Evolutionary conservation across 2,797 vertebrate genomes (phyloP).

Genomic region (Sitta carolinensis): DNA sequence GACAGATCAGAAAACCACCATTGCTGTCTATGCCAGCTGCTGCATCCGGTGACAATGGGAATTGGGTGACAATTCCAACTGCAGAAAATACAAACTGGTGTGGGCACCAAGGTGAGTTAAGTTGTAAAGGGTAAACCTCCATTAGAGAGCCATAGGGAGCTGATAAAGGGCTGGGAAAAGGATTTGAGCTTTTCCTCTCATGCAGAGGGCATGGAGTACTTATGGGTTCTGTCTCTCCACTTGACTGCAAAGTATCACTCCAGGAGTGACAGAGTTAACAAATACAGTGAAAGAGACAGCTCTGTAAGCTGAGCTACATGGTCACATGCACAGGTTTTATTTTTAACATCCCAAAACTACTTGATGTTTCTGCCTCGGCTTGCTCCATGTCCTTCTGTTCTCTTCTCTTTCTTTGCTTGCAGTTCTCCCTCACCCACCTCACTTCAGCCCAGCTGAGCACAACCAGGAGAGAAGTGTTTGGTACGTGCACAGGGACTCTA

Average conservation of each 20-base stretch:
- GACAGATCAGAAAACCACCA: background rate
- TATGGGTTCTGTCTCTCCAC: background rate
- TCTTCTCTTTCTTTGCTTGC: constrained; percentile 19
- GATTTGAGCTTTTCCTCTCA: background rate
- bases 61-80: background rate
- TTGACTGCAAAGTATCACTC: background rate
- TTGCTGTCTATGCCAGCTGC: background rate
- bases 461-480: constrained; percentile 8
- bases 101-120: background rate
- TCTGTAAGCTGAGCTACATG: constrained; percentile 72
- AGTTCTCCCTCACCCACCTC: background rate
- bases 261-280: constrained; percentile 60
- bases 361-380: constrained; percentile 70
- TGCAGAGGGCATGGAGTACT: background rate
- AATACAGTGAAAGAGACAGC: constrained; percentile 42
- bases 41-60: background rate
- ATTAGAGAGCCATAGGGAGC: background rate
- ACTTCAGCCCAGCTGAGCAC: background rate
- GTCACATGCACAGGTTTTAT: constrained; percentile 79
- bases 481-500: constrained; percentile 16
- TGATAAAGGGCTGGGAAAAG: background rate
- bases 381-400: constrained; percentile 46
- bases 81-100: background rate
- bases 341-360: constrained; percentile 77
- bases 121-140: background rate